Conservation (phyloP, 2,888 invertebrate species). For the Vandiemenella viatica region DNA sequence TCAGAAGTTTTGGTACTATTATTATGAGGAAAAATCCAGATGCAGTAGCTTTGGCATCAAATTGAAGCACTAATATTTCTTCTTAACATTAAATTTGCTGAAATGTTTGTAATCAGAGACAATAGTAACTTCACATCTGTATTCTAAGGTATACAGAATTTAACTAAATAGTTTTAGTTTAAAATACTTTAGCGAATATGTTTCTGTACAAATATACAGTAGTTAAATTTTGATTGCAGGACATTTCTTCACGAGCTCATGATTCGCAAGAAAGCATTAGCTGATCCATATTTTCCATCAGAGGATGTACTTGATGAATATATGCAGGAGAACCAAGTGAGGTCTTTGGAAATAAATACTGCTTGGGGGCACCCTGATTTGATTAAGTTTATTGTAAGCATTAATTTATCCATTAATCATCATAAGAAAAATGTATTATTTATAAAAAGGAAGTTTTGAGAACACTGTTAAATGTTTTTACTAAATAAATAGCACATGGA, state of each 20-base stretch:
- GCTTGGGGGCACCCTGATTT: conserved; percentile 51
- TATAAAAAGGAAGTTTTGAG: not conserved
- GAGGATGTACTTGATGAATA: conserved; percentile 61
- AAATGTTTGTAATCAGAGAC: too few species aligned
- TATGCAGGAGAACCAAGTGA: conserved; percentile 37
- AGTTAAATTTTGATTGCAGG: conserved; percentile 26
- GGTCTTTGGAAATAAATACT: conserved; percentile 39
- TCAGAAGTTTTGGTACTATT: too few species aligned
- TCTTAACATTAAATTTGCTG: too few species aligned
- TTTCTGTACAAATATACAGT: not conserved
- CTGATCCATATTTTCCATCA: conserved; percentile 49
- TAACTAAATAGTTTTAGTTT: too few species aligned
- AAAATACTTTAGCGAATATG: too few species aligned
- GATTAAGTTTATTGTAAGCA: conserved; percentile 49
- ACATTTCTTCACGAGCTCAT: conserved; percentile 48
- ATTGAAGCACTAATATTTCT: too few species aligned
- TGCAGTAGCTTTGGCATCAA: too few species aligned
- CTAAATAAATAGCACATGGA: too few species aligned
- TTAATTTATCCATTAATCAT: too few species aligned
- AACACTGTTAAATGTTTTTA: conserved; percentile 6
- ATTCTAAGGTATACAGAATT: too few species aligned
- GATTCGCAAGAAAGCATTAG: conserved; percentile 50
- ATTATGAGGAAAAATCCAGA: too few species aligned
- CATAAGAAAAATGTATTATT: not conserved
- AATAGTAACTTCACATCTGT: too few species aligned